Evolutionary conservation across 1,140 invertebrate species (phyloP).

Genomic region (Laupala kohalensis): DNA sequence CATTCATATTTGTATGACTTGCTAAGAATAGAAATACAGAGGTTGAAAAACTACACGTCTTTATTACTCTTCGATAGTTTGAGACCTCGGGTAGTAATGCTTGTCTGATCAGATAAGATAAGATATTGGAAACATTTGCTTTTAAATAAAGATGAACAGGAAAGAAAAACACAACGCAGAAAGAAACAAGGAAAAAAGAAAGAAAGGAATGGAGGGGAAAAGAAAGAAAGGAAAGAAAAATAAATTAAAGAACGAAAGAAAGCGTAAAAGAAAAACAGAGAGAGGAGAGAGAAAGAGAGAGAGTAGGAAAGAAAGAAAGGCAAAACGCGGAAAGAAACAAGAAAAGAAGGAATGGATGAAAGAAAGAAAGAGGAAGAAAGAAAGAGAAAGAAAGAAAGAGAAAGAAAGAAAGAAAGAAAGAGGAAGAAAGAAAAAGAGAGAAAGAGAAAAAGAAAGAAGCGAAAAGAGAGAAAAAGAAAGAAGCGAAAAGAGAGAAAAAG

Average conservation of each 20-base stretch:
- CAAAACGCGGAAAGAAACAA: neutral
- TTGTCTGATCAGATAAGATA: too few species aligned
- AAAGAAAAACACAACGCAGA: too few species aligned
- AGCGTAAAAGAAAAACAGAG: neutral
- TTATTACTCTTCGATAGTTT: too few species aligned
- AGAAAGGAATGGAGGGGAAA: neutral
- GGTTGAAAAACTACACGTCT: too few species aligned
- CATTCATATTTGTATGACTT: too few species aligned
- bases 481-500: neutral
- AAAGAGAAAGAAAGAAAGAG: neutral
- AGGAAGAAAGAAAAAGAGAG: neutral
- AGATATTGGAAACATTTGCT: too few species aligned
- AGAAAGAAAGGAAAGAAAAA: neutral
- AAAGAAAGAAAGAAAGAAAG: neutral
- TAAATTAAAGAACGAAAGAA: neutral
- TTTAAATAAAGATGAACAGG: too few species aligned
- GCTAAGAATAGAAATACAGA: too few species aligned
- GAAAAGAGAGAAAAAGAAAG: neutral
- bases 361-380: neutral
- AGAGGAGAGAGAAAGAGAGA: neutral
- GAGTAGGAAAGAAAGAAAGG: neutral
- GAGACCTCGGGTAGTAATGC: too few species aligned
- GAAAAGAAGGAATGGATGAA: too few species aligned
- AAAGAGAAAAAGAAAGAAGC: neutral
- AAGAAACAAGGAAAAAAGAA: too few species aligned